These are phyloP conservation scores for Rhinophrynus dorsalis DNA, from an alignment of 2,797 vertebrate genomes.

Conservation along the genomic window DNA sequence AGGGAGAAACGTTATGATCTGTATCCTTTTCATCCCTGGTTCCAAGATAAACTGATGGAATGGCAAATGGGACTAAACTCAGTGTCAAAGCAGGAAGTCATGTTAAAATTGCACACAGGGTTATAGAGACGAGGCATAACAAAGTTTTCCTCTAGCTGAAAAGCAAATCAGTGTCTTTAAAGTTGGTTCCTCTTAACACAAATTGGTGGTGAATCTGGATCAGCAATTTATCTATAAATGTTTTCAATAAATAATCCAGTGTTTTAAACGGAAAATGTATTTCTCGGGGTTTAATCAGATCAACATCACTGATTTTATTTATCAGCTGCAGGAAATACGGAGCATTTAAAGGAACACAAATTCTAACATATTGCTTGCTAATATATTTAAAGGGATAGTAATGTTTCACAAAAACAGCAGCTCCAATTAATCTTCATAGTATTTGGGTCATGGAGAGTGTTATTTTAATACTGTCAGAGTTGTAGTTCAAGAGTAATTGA, in stretches of 20 bases:
- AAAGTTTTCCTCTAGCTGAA: background rate
- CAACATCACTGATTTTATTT: background rate
- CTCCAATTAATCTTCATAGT: too few relatives aligned
- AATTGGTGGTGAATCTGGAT: background rate
- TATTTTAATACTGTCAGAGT: too few relatives aligned
- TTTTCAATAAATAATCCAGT: background rate
- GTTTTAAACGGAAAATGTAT: background rate
- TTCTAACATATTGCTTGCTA: background rate
- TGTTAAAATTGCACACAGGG: constrained; percentile 11
- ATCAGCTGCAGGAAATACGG: background rate
- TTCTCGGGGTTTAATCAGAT: background rate
- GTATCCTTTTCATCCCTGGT: constrained; percentile 73
- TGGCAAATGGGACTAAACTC: constrained; percentile 52
- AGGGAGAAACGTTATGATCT: constrained; percentile 71
- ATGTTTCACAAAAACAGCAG: too few relatives aligned
- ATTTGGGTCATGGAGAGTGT: too few relatives aligned
- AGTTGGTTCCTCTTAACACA: background rate
- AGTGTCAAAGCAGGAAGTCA: constrained; percentile 24
- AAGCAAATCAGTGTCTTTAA: background rate
- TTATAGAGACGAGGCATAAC: constrained; percentile 45
- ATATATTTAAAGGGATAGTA: too few relatives aligned
- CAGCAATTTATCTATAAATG: background rate
- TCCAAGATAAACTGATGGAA: constrained; percentile 71
- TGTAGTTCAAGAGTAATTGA: too few relatives aligned
- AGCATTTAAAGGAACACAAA: background rate